phyloP scores from a whole-genome alignment of 2,113 vertebrate species.

The Trichomycterus rosablanca region DNA sequence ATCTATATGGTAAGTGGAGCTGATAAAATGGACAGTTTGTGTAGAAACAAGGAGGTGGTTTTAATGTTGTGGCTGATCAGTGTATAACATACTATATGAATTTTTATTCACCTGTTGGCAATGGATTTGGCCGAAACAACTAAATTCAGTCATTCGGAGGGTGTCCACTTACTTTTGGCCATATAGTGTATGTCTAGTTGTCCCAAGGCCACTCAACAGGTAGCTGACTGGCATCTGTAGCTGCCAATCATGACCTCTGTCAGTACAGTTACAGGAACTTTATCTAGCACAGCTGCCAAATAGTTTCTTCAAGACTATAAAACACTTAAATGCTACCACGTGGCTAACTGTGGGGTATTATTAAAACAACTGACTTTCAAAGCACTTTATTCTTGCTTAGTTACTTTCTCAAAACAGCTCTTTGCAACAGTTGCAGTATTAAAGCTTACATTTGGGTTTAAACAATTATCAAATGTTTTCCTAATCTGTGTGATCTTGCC shows the following conservation, averaged over 20 bases:
- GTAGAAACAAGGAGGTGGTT: too few relatives aligned
- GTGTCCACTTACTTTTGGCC: too few relatives aligned
- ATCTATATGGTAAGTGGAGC: too few relatives aligned
- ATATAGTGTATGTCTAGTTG: constrained; percentile 45
- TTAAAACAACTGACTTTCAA: constrained; percentile 35
- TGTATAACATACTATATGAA: too few relatives aligned
- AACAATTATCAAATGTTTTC: constrained; percentile 38
- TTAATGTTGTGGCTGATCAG: too few relatives aligned
- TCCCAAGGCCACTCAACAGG: constrained; percentile 47
- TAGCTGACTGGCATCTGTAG: constrained; percentile 43
- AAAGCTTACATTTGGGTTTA: constrained; percentile 33
- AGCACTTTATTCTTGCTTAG: constrained; percentile 24
- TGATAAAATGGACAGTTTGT: too few relatives aligned
- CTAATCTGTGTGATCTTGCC: constrained; percentile 37
- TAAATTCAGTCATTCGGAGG: too few relatives aligned
- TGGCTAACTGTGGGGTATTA: constrained; percentile 26
- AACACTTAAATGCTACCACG: constrained; percentile 28
- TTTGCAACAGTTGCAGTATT: constrained; percentile 31
- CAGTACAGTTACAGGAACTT: constrained; percentile 24
- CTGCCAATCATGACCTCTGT: constrained; percentile 39
- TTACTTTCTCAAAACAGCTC: constrained; percentile 17
- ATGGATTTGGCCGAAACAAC: too few relatives aligned
- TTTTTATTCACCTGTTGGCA: too few relatives aligned
- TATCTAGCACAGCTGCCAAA: constrained; percentile 40
- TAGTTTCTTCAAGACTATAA: constrained; percentile 34